A percentile compares a stretch with the other conserved stretches of the same genome.
These are phyloP conservation scores for Malacosoma neustria DNA, from an alignment of 2,888 invertebrate species.

Conservation along the genomic window DNA sequence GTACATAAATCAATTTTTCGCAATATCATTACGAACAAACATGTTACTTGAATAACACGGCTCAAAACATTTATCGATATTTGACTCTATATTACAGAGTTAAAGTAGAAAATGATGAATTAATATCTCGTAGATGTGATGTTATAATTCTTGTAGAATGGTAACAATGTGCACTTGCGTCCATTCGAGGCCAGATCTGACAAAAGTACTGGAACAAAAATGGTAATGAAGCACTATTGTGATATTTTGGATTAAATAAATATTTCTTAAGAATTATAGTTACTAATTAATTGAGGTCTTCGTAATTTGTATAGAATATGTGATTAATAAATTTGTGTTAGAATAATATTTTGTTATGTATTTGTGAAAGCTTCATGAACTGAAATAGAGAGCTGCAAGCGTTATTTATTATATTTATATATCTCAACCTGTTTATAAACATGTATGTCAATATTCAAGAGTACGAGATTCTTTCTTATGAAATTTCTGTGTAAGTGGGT, in stretches of 20 bases:
- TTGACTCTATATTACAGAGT: conserved; percentile 9
- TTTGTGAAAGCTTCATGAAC: no score
- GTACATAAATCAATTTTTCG: conserved; percentile 72
- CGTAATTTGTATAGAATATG: background rate
- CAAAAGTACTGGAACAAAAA: conserved; percentile 39
- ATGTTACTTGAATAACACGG: conserved; percentile 9
- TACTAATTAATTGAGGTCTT: no score
- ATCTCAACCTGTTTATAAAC: no score
- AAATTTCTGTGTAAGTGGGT: no score
- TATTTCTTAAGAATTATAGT: no score
- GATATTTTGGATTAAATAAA: conserved; percentile 13
- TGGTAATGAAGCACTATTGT: conserved; percentile 25
- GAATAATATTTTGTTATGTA: background rate
- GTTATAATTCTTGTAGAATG: conserved; percentile 9
- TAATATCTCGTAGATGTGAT: conserved; percentile 9
- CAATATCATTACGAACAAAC: conserved; percentile 42
- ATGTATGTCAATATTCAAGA: no score
- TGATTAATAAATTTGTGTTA: background rate
- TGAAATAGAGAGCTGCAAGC: no score
- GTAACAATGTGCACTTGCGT: conserved; percentile 65
- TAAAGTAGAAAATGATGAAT: conserved; percentile 15
- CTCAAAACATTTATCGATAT: conserved; percentile 13
- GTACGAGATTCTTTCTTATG: no score
- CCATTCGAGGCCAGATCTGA: conserved; percentile 53
- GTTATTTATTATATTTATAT: no score